Evolutionary conservation across 2,113 vertebrate genomes (phyloP).

Genomic region (Misgurnus mizolepis): DNA sequence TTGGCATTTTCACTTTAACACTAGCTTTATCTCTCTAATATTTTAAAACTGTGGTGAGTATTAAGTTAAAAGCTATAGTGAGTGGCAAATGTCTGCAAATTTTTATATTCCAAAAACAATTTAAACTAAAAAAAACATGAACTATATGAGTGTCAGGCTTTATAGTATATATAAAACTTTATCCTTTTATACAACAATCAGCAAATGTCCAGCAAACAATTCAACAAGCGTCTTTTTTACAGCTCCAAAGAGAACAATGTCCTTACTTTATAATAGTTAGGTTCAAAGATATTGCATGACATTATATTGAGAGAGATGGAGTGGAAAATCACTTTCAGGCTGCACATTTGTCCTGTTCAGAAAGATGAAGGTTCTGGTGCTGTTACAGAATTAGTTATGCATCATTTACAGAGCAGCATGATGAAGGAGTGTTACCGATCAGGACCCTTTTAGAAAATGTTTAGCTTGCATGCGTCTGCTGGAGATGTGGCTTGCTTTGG

Average conservation of each 20-base stretch:
- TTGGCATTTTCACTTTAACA: too few species aligned
- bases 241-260: background rate
- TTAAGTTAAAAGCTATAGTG: too few species aligned
- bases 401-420: constrained; percentile 37
- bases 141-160: too few species aligned
- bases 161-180: too few species aligned
- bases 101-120: too few species aligned
- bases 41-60: too few species aligned
- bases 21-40: too few species aligned
- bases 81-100: too few species aligned
- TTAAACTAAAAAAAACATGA: too few species aligned
- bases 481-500: constrained; percentile 33
- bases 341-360: background rate
- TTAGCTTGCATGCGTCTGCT: constrained; percentile 33
- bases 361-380: constrained; percentile 30
- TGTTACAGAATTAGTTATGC: constrained; percentile 37
- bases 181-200: too few species aligned
- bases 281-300: constrained; percentile 14
- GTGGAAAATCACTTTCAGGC: constrained; percentile 26
- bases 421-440: constrained; percentile 33
- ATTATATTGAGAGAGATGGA: constrained; percentile 27
- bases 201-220: background rate
- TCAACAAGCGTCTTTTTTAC: background rate
- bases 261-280: constrained; percentile 1
- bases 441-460: constrained; percentile 12